Base-by-base conservation (phyloP, 2,888 invertebrate species). In the Elegia similella region DNA sequence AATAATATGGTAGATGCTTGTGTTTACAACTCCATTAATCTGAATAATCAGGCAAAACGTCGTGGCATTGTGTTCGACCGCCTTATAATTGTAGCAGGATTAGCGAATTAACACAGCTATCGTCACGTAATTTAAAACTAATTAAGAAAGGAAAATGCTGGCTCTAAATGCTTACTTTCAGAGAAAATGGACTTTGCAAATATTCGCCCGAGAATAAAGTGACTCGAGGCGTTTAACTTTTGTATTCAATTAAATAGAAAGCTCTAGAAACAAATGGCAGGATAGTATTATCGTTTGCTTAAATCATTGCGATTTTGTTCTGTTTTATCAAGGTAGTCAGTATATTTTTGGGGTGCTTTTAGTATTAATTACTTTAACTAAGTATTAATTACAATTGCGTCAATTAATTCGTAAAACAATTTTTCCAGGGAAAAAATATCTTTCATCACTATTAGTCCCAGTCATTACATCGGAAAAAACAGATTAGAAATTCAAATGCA, bases 181-280 rank as follows among this genome's bases (percentile, higher is more conserved):
- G 74, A 80, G 82, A 78, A 88, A 89, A 88, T 86, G 83, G 80
- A 86, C 84, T 85, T 84, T 74, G 77, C 82, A 85, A 86, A 88
- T 84, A 86, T 86, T 85, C 81, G 69, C 73, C 66, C 62, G 75
- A 73, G 83, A 78, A 81, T 80, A 79, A 84, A 87, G 80, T 83
- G 84, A 83, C 82, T 84, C 74, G 75, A 75, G 73, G 72, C 81
- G 78, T 83, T 87, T 85, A 88, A 87, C 84, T 88, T 88, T 86
- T 86, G 86, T 86, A 87, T 87, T 86, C 85, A 84, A 87, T 88
- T 87, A 87, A 84, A 85, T 82, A 86, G 86, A 87, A 84, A 88
- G 84, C 84, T 82, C 82, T 80, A 80, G 80, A 76, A 80, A 77
- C 81, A 79, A 82, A 78, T 68, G 78, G 71, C 65, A 68, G 74